Base-by-base conservation (phyloP, 2,113 vertebrate species). In the Promerops cafer region DNA sequence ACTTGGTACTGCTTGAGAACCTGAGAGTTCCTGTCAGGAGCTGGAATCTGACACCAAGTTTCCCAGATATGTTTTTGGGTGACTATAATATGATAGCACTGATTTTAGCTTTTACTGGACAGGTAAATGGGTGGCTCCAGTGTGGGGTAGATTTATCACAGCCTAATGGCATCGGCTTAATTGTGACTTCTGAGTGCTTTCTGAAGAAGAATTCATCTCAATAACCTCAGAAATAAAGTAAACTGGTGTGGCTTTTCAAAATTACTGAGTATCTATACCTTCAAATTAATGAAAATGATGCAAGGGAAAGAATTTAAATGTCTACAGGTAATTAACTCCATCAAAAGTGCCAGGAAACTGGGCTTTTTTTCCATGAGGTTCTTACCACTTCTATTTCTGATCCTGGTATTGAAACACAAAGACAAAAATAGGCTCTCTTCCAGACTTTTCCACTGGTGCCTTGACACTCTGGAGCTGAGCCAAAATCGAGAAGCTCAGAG, bases 331-430 rank as follows among this genome's bases (percentile, higher is more conserved):
- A 78, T 47, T 66, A 66, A 59, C 40, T 70, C 49, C 31, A 18
- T 63, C 44, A 64, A 82, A 91, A 78, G 6, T 69, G 50, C 39
- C 24, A 56, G 65, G 65, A 93, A 90, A 72, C 1, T 1, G 17
- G 18, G 13, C 10, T 3, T 63, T 94, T 94, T 93, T 96, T 76
- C 90, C 80, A 56, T 86, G 42, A 50, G 42, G 26, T 77, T 74
- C 83, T 90, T 74, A 50, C 68, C 19, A n/a, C 35, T 93, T 93
- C 79, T 95, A 88, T 95, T 93, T 90, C 71, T 92, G 57, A 94
- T 85, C 40, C 66, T 80, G 16, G 16, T 83, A 50, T 75, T 89
- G 64, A 94, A 96, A 77, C 22, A 69, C 13, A 53, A 91, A 71
- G 74, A 84, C 60, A 94, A 71, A 93, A 75, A 13, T 72, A 90